phyloP scores from a whole-genome alignment of 2,113 vertebrate genomes.

The Phalacrocorax carbo region DNA sequence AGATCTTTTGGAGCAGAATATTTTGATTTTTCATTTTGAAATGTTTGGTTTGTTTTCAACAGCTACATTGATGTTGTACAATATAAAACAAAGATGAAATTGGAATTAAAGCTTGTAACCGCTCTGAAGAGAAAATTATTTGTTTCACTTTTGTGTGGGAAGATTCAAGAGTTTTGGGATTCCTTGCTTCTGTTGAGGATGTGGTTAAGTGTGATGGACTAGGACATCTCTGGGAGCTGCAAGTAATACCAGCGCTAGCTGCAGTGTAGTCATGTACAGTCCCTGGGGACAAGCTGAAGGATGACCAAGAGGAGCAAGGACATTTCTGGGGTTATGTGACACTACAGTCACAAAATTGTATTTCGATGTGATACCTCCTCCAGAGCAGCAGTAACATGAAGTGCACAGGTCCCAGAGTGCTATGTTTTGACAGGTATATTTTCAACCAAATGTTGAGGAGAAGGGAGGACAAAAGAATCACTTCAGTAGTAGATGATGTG shows the following conservation, averaged over 20 bases:
- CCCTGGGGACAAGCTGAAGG: neutral
- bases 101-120: neutral
- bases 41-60: neutral
- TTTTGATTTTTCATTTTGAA: neutral
- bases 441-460: neutral
- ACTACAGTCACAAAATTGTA: neutral
- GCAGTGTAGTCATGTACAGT: fast-evolving
- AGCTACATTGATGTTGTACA: neutral
- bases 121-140: neutral
- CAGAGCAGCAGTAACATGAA: neutral
- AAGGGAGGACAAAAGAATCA: neutral
- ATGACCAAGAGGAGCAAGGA: neutral
- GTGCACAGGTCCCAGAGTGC: neutral
- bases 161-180: neutral
- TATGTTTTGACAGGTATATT: neutral
- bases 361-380: neutral
- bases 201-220: neutral
- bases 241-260: neutral
- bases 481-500: neutral
- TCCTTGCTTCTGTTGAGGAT: neutral
- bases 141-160: neutral
- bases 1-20: neutral
- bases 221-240: neutral
- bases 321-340: neutral
- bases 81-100: neutral